Evolutionary conservation across 2,797 vertebrate species (phyloP), one percentile per base, ranked within the genome.

Genomic region (Acrocephalus scirpaceus): DNA sequence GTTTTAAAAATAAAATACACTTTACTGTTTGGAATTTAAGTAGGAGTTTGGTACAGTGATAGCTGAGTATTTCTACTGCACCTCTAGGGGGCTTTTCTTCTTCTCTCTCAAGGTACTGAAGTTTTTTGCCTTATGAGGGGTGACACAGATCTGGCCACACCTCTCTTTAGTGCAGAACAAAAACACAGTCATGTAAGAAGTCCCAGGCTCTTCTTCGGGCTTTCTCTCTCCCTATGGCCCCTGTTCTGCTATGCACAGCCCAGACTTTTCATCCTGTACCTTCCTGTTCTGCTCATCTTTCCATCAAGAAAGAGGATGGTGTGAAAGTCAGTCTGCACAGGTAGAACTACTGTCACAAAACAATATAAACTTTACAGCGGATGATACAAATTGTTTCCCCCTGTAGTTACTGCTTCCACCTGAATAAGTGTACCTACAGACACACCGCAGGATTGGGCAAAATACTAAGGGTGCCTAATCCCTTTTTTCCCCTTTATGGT

Each of bases 111-210:
- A 62, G 16, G 11, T 67, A 7, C 17, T 65, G 34, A 53, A 38
- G 8, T 13, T 67, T 69, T 78, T 66, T 5, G 32, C 45, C 12
- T 66, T 60, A n/a, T 0, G 4, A 72, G 11, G 19, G 4, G 5
- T 71, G 48, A 13, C 13, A 12, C 0, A 1, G 18, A 32, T 86
- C 58, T 1, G 1, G 21, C 6, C 42, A 27, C 16, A 16, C 3
- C 10, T 71, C 26, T 76, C 20, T 56, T 19, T 62, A 67, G 29
- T 14, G 29, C 18, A 86, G 73, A 50, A 81, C 3, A 5, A 34
- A 53, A 42, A 87, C 25, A 34, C 20, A 72, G 11, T 17, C 19
- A 7, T 11, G 7, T 9, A 11, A 47, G 70, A 74, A 12, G 20
- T 54, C 66, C 17, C 40, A 80, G n/a, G 21, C 44, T 51, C 23